Evolutionary conservation across 2,888 invertebrate species (phyloP), one percentile per base, ranked within the genome.

Genomic region (Drosophila nigricruria): DNA sequence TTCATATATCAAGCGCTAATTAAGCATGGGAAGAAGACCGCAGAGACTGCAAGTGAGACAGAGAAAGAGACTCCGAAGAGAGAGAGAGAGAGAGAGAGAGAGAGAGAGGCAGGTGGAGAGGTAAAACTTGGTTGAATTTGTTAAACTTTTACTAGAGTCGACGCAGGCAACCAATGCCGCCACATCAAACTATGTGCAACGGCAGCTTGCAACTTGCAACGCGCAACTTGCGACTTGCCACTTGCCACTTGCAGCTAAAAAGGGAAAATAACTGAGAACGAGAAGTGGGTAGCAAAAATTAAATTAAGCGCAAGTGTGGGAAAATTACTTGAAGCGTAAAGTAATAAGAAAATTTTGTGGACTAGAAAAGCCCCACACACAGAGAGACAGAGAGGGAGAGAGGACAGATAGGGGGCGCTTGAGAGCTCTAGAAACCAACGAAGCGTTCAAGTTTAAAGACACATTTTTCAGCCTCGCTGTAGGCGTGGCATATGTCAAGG

Each of bases 231-330:
- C 42, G 42, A 50, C 73, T 66, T 56, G 32, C 43, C 12, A 18
- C 56, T n/a, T 56, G 42, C 56, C 12, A 27, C 47, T 59, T 30
- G 12, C 59, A 50, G 63, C 70, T 67, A 81, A 81, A 81, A 81
- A 82, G 77, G 70, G 70, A 77, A 73, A 81, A 62, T 66, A 70
- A 65, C 42, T 36, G 30, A 64, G 45, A 53, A 72, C 47, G 47
- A 68, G 74, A 66, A 70, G 65, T 70, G 67, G 52, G 76, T 61
- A 76, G 78, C 70, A 76, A 85, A 81, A 81, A 86, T 85, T 82
- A 85, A 86, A 86, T 88, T 82, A 88, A 81, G 70, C 82, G 79
- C 81, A 84, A 82, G 81, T 86, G 87, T 87, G 88, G 87, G 87
- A 87, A 88, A 79, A 88, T 74, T 70, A 77, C 68, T 79, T 81